Evolutionary conservation across 2,113 vertebrate species (phyloP), one percentile per base, ranked within the genome.

Genomic region (Upupa epops): DNA sequence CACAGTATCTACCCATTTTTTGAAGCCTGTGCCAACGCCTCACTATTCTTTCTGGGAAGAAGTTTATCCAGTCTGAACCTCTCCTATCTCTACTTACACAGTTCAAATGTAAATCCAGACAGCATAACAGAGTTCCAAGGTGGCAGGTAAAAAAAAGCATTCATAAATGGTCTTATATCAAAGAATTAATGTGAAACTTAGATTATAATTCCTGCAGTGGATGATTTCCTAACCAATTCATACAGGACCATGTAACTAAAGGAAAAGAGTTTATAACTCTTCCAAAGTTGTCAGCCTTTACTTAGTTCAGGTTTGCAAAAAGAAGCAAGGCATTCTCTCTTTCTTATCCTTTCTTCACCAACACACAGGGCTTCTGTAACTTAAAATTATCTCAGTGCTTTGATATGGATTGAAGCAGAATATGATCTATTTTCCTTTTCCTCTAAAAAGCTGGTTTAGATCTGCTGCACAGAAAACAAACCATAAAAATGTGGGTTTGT

Each of bases 391-490:
- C 72, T 74, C 29, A 71, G 73, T 86, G 52, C 14, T 45, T 73
- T 73, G n/a, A 40, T 70, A 73, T 32, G 60, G 58, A 91, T 63
- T 74, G 60, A 89, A 74, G 36, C 24, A 74, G 52, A 86, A 86
- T 52, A 77, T 0, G 1, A 77, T 68, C 45, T 76, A 42, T 37
- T 80, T 91, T 61, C 32, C 25, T 83, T 80, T 85, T 49, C 8
- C 79, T 79, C 48, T 84, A 52, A 63, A 86, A 73, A 75, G 61
- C 81, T 85, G 59, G 3, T 82, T 91, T 89, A 78, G 63, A 68
- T 76, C 78, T 86, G 69, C 69, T 80, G 65, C 54, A 81, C 40
- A 75, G 72, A 95, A 92, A 94, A 56, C 49, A 95, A 94, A 86
- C 69, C 60, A 76, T 85, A 68, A 85, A 93, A 95, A 66, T 83